Base-by-base conservation (phyloP, 2,113 vertebrate genomes). In the Nasalis larvatus region DNA sequence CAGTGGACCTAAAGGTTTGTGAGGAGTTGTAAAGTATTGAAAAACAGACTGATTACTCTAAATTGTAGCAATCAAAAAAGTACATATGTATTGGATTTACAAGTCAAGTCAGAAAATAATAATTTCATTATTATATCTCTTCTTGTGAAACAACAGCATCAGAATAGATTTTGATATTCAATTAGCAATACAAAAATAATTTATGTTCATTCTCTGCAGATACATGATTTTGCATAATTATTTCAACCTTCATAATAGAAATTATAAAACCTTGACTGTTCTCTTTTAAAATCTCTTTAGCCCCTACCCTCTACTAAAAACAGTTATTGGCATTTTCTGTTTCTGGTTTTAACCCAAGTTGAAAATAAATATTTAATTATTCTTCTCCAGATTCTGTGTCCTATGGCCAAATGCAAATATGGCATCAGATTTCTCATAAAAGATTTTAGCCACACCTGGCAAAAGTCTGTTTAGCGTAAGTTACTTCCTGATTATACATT, bases 351-450 rank as follows among this genome's bases (percentile, higher is more conserved):
- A 86, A 86, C 25, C 10, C 2, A 83, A 37, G n/a, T 74, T 94
- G 56, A 91, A 96, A 97, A 87, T 47, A 91, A 23, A 78, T 86
- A 73, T 56, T 86, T 95, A 95, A 94, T 91, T 71, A 77, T 60
- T 69, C 18, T 77, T 91, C 47, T 42, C 32, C 13, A 69, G 25
- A 88, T 47, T 96, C 17, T 84, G 16, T 49, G 30, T 93, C 49
- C 35, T 92, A 7, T 92, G 69, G 37, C 37, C 74, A 89, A 94
- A 91, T 82, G 60, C 71, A 93, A 94, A 91, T 32, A 63, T 14
- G 6, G 4, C 12, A 77, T 92, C 20, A 20, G 23, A 90, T 94
- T 95, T 88, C 37, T 85, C 80, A 40, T 40, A 32, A 84, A 85
- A 23, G 12, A 66, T 78, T 92, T 68, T 56, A 92, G 14, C 58